phyloP scores from a whole-genome alignment of 2,113 vertebrate species.

The Coregonus clupeaformis region DNA sequence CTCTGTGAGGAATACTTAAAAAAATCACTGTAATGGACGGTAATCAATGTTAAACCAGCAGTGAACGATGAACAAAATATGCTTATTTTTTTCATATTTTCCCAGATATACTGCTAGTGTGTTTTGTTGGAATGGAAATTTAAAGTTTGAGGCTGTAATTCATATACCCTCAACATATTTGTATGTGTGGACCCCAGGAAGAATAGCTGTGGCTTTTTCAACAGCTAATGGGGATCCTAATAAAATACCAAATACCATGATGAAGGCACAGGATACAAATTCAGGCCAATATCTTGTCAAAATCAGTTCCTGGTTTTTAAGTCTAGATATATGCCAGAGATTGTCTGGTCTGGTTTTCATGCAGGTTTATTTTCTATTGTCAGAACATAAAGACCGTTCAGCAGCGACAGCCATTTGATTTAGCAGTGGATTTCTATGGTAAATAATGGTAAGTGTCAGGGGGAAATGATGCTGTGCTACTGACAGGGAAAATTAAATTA shows the following conservation, averaged over 20 bases:
- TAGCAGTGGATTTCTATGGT: conserved; percentile 36
- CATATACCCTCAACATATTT: neutral
- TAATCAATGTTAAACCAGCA: neutral
- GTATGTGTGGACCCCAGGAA: no score
- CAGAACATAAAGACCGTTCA: conserved; percentile 21
- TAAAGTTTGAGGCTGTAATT: conserved; percentile 21
- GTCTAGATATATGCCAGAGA: neutral
- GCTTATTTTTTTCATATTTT: no score
- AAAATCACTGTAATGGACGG: no score
- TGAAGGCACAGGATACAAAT: neutral
- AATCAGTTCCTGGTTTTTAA: neutral
- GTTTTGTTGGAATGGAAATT: conserved; percentile 37
- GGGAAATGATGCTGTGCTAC: conserved; percentile 26
- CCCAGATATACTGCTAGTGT: no score
- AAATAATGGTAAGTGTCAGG: conserved; percentile 30
- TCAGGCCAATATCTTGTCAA: neutral
- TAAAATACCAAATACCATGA: no score
- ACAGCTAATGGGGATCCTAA: no score
- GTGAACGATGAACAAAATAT: conserved; percentile 37
- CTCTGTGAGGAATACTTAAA: no score
- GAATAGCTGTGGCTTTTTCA: neutral
- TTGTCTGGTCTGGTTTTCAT: neutral
- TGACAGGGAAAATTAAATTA: conserved; percentile 52
- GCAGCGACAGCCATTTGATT: conserved; percentile 3
- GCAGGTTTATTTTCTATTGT: conserved; percentile 14